Base-by-base conservation (phyloP, 2,113 vertebrate species). In the Ploceus nigricollis region DNA sequence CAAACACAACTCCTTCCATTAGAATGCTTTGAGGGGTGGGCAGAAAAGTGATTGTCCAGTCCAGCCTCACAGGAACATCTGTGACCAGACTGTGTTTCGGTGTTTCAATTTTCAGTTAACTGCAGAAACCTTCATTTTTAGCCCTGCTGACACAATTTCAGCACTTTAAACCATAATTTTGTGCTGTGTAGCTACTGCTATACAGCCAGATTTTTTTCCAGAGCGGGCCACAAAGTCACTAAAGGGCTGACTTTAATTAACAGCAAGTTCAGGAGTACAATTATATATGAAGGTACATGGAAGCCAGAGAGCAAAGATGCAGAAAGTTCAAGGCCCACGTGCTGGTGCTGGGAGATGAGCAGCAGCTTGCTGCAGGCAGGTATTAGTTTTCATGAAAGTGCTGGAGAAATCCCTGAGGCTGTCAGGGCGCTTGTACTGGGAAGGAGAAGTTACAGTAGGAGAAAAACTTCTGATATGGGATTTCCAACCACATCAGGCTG, bases 341-440 rank as follows among this genome's bases (percentile, higher is more conserved):
- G 76, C 71, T 51, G 56, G 69, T 72, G 69, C 72, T n/a, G 91
- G 78, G 71, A 86, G 85, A 69, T 35, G 82, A 92, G 90, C 92
- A 70, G 75, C 1, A 35, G 66, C 45, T 82, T 90, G 89, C 88
- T 93, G 80, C 75, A 86, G 86, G 91, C 58, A 77, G 66, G 65
- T 66, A 89, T 86, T 81, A 70, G 69, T 84, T 94, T 93, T 82
- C 91, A 66, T 56, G 57, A 87, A 89, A 92, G 87, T 51, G 57
- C 81, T 87, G 73, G 69, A 92, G 89, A 92, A 97, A 82, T 94
- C 93, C 83, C 82, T 0, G 33, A 93, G 88, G 88, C 88, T 91
- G 70, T 58, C 1, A 3, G 40, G 60, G 31, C 0, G 0, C 68
- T 94, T 3, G 6, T 12, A 21, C 25, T 35, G 89, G 53, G 42